These are phyloP conservation scores for Coregonus sp. DNA, from an alignment of 2,797 vertebrate species.

Conservation along the genomic window DNA sequence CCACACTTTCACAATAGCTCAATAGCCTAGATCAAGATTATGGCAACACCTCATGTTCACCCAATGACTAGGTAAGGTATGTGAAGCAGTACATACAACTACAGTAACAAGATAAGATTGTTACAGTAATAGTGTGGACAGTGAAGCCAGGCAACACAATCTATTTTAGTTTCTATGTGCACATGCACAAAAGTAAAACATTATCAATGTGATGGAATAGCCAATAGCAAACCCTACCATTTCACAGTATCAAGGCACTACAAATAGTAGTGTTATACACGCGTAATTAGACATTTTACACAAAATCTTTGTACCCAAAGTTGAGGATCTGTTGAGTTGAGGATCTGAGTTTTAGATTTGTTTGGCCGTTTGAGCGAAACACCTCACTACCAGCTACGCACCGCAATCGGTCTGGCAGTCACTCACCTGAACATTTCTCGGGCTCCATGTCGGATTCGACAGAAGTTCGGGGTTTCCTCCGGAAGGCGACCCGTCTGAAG, in stretches of 20 bases:
- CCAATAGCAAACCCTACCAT: not conserved
- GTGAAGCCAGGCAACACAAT: not conserved
- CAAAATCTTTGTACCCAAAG: too few species aligned
- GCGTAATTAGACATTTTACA: not conserved
- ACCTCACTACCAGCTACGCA: too few species aligned
- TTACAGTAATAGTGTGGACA: not conserved
- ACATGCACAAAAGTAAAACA: too few species aligned
- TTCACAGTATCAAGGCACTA: not conserved
- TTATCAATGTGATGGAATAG: too few species aligned
- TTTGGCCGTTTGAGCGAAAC: too few species aligned
- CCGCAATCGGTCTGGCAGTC: not conserved
- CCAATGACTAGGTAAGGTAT: too few species aligned
- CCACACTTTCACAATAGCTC: constrained; percentile 31
- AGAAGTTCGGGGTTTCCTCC: constrained; percentile 62
- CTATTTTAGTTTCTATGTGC: too few species aligned
- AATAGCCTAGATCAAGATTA: not conserved
- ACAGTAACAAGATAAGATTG: too few species aligned
- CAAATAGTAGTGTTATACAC: not conserved
- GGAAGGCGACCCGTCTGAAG: constrained; percentile 73
- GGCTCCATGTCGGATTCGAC: constrained; percentile 27
- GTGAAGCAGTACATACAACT: too few species aligned
- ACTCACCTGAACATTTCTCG: constrained; percentile 58
- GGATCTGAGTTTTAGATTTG: too few species aligned
- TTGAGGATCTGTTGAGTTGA: too few species aligned
- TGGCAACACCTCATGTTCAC: not conserved